Conservation (phyloP, 2,113 vertebrate genomes). For the Leucopsar rothschildi region DNA sequence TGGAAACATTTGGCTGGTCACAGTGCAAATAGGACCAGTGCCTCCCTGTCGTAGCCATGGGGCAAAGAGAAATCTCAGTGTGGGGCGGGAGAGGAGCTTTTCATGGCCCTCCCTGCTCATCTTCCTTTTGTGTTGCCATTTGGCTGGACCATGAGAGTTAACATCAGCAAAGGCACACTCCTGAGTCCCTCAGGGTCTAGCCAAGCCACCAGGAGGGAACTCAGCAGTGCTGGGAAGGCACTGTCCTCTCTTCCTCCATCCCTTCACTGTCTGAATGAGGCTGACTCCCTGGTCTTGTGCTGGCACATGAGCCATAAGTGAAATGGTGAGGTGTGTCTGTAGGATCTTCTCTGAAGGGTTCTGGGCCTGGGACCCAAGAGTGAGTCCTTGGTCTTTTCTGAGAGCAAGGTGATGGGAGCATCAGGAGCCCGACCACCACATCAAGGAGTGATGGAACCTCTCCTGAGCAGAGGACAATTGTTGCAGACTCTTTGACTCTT, state of each 20-base stretch:
- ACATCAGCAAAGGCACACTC: neutral
- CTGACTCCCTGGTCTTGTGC: neutral
- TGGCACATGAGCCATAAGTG: neutral
- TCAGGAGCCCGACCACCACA: neutral
- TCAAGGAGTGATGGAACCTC: neutral
- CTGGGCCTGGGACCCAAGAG: neutral
- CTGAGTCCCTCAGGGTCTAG: neutral
- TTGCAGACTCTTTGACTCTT: neutral
- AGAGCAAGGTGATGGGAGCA: neutral
- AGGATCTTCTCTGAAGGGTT: neutral
- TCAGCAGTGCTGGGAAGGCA: neutral
- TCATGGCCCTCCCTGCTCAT: neutral
- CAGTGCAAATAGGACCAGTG: neutral
- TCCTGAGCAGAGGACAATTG: neutral
- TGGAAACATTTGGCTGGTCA: neutral
- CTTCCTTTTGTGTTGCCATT: neutral
- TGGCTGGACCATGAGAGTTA: neutral
- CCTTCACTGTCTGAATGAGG: neutral
- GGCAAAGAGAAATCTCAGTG: neutral
- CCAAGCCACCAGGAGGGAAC: neutral
- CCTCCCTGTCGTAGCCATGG: neutral
- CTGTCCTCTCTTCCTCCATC: neutral
- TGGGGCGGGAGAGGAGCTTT: neutral
- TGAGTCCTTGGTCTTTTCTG: neutral
- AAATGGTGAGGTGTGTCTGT: neutral